A percentile compares a stretch with the other conserved stretches of the same genome.
These are phyloP conservation scores for Phocoena phocoena DNA, from an alignment of 2,113 vertebrate genomes.

Conservation along the genomic window DNA sequence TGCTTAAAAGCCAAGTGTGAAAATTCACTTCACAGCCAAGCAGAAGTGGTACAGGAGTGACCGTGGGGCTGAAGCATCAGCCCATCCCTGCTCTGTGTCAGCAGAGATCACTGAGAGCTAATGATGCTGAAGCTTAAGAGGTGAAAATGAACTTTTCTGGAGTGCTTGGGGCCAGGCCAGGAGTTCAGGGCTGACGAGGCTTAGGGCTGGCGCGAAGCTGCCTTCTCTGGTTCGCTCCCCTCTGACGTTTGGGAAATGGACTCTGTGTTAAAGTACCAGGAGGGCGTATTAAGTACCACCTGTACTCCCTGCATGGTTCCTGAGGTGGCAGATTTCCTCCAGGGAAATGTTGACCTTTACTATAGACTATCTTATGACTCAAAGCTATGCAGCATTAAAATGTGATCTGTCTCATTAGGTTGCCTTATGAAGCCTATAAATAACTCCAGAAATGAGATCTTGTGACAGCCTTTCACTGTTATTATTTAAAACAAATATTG, in stretches of 20 bases:
- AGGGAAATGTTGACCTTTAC: neutral
- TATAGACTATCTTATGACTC: neutral
- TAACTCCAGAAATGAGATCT: slow-evolving; percentile 16
- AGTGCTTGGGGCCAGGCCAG: neutral
- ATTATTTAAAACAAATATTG: neutral
- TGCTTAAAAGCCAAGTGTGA: neutral
- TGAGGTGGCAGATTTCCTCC: neutral
- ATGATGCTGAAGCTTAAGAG: neutral
- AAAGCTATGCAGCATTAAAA: neutral
- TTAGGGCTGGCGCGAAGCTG: neutral
- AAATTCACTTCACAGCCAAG: too few relatives aligned
- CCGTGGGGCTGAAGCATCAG: too few relatives aligned
- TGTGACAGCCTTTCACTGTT: neutral
- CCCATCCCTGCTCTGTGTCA: accelerated
- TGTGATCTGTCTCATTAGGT: neutral
- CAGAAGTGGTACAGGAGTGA: accelerated
- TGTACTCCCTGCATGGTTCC: neutral
- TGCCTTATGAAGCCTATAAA: neutral
- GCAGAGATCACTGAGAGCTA: neutral
- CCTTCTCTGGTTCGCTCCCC: neutral
- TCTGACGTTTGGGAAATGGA: neutral
- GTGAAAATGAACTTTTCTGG: neutral
- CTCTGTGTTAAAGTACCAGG: neutral
- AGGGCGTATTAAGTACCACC: neutral
- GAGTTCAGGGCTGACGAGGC: neutral